Percentiles rank a stretch among this genome's conserved stretches.
Conservation (phyloP, 1,140 invertebrate genomes). For the Eulimnadia texana region DNA sequence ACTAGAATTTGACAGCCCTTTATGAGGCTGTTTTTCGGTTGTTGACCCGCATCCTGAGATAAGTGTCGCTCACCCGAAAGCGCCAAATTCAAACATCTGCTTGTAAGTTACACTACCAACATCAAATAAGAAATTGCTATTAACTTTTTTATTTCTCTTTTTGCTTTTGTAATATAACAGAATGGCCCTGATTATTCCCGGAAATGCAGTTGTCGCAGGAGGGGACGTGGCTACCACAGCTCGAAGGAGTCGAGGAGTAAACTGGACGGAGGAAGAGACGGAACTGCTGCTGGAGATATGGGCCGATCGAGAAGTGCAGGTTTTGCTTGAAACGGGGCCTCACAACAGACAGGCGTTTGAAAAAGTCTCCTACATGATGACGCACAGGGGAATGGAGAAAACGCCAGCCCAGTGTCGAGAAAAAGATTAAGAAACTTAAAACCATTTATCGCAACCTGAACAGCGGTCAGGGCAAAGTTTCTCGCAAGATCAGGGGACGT, state of each 20-base stretch:
- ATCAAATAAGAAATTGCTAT: no score
- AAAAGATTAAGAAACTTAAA: constrained; percentile 14
- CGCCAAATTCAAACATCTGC: neutral
- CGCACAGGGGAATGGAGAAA: constrained; percentile 10
- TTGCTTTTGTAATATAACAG: no score
- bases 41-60: neutral
- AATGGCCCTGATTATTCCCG: neutral
- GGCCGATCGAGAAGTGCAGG: constrained; percentile 9
- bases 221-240: neutral
- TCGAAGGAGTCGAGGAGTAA: constrained; percentile 8
- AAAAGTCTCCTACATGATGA: constrained; percentile 7
- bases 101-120: no score
- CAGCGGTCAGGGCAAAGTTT: constrained; percentile 10
- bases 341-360: constrained; percentile 15
- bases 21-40: no score
- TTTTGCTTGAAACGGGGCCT: constrained; percentile 7
- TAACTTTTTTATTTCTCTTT: no score
- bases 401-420: constrained; percentile 14
- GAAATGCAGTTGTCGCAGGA: neutral
- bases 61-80: neutral
- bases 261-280: constrained; percentile 16
- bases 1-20: no score
- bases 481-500: constrained; percentile 1
- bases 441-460: constrained; percentile 11
- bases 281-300: constrained; percentile 11